A percentile compares a stretch with the other conserved stretches of the same genome.
Conservation (phyloP, 1,140 invertebrate species). For the Agrilus planipennis region DNA sequence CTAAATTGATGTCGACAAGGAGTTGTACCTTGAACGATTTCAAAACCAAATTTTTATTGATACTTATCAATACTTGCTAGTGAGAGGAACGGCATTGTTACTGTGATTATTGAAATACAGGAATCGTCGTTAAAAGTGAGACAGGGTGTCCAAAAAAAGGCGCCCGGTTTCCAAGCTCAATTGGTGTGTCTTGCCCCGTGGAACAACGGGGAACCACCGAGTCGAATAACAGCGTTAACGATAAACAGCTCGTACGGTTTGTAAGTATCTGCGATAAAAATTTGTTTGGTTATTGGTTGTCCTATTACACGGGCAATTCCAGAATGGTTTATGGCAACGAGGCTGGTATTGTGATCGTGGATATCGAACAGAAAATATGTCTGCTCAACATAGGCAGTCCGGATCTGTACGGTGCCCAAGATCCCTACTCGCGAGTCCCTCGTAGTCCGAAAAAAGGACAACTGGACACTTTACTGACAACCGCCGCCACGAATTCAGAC, state of each 20-base stretch:
- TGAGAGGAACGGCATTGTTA: no score
- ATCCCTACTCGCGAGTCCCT: slow-evolving; percentile 78
- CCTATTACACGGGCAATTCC: slow-evolving; percentile 17
- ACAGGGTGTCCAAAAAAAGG: slow-evolving; percentile 63
- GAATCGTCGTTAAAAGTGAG: slow-evolving; percentile 54
- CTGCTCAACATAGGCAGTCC: slow-evolving; percentile 72
- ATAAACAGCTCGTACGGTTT: slow-evolving; percentile 94
- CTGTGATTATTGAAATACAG: slow-evolving; percentile 28
- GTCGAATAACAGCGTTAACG: slow-evolving; percentile 76
- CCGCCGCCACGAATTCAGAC: slow-evolving; percentile 20
- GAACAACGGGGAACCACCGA: slow-evolving; percentile 63
- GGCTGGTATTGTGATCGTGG: slow-evolving; percentile 84
- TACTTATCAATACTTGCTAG: no score
- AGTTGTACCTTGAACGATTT: no score
- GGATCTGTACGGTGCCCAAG: slow-evolving; percentile 78
- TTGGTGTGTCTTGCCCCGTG: slow-evolving; percentile 84
- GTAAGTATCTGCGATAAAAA: slow-evolving; percentile 49
- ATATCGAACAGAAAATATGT: slow-evolving; percentile 84
- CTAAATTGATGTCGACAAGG: no score
- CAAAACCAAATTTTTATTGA: no score
- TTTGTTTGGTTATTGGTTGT: not conserved
- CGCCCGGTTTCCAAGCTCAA: slow-evolving; percentile 88
- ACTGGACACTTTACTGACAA: slow-evolving; percentile 24
- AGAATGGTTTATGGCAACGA: slow-evolving; percentile 96
- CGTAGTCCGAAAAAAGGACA: slow-evolving; percentile 59